phyloP scores from a whole-genome alignment of 2,888 invertebrate species.

The Chaitophorus viminalis region DNA sequence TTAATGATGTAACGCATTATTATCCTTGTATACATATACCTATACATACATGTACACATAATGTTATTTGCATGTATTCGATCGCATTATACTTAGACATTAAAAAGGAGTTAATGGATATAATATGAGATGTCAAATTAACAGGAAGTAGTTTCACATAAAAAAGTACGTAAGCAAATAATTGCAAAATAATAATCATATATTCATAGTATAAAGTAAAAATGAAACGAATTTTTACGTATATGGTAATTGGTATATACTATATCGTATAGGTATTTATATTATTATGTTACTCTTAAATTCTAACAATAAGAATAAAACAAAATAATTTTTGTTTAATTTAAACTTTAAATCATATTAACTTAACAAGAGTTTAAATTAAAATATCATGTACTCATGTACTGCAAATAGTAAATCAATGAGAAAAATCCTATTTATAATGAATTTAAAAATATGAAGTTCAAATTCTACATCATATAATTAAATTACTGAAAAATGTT shows the following conservation, averaged over 20 bases:
- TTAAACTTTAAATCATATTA: too few relatives aligned
- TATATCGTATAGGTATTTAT: too few relatives aligned
- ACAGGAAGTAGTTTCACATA: conserved; percentile 27
- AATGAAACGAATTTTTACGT: background rate
- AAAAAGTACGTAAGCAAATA: background rate
- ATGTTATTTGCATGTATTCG: background rate
- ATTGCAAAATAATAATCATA: conserved; percentile 32
- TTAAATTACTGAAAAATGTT: too few relatives aligned
- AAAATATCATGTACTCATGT: too few relatives aligned
- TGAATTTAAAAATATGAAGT: too few relatives aligned
- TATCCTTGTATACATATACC: background rate
- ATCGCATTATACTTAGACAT: background rate
- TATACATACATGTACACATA: background rate
- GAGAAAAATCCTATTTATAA: too few relatives aligned
- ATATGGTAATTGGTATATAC: too few relatives aligned
- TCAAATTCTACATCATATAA: too few relatives aligned
- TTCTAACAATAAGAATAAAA: background rate
- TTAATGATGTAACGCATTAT: conserved; percentile 13
- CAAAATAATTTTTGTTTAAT: background rate
- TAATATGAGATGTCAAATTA: conserved; percentile 10
- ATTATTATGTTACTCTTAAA: background rate
- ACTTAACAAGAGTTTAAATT: too few relatives aligned
- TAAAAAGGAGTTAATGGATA: conserved; percentile 7
- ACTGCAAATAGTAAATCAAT: too few relatives aligned
- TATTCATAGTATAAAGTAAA: background rate